Conservation (phyloP, 2,113 vertebrate genomes). For the Atrichornis clamosus region DNA sequence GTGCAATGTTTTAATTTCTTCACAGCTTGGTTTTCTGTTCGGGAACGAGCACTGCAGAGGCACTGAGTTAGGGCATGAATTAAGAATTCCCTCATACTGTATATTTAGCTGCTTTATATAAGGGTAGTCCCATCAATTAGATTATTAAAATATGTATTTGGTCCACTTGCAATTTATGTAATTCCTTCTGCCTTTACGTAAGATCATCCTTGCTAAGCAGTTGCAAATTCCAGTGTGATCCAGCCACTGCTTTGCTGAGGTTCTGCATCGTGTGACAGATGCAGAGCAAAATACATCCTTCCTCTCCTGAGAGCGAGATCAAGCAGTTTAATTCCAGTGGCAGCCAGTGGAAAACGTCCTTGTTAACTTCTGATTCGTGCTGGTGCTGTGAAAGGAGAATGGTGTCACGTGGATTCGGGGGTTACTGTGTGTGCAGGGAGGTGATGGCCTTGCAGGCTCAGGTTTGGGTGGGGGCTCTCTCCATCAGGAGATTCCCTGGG, state of each 20-base stretch:
- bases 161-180: not conserved
- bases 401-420: not conserved
- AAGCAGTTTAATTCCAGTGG: not conserved
- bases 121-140: not conserved
- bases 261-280: not conserved
- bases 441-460: not conserved
- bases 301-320: not conserved
- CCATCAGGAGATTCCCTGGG: not conserved
- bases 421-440: not conserved
- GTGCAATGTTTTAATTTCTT: not conserved
- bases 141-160: slow-evolving; percentile 22
- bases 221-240: not conserved
- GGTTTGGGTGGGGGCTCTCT: not conserved
- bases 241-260: not conserved
- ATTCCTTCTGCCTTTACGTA: not conserved
- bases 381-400: not conserved
- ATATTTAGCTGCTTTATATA: slow-evolving; percentile 8
- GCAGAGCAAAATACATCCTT: not conserved
- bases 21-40: not conserved
- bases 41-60: not conserved
- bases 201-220: not conserved
- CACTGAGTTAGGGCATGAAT: not conserved
- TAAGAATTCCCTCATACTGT: not conserved
- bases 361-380: too few relatives aligned
- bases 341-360: not conserved